phyloP scores from a whole-genome alignment of 1,140 invertebrate genomes.

The Nephotettix cincticeps region DNA sequence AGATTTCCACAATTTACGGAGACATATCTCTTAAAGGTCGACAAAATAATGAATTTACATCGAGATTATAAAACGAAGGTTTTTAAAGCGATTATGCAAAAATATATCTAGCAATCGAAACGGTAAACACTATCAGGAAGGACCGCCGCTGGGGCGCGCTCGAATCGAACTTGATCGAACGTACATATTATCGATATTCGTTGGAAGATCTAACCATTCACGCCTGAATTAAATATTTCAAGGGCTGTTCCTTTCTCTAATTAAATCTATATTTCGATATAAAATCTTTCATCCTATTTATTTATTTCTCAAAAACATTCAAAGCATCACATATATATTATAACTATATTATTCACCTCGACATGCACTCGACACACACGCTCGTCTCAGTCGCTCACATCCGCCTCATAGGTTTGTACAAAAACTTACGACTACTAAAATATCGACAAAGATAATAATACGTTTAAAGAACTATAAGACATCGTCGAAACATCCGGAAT shows the following conservation, averaged over 20 bases:
- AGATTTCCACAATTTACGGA: constrained; percentile 15
- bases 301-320: constrained; percentile 27
- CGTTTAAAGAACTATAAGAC: constrained; percentile 16
- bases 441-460: constrained; percentile 24
- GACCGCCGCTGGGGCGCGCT: too few species aligned
- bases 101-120: constrained; percentile 25
- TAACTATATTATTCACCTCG: constrained; percentile 23
- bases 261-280: constrained; percentile 30
- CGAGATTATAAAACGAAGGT: constrained; percentile 24
- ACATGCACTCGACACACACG: constrained; percentile 16
- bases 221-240: constrained; percentile 6
- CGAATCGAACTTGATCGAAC: not conserved
- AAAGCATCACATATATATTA: constrained; percentile 30
- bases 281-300: constrained; percentile 29
- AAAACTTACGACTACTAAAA: constrained; percentile 31
- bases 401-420: constrained; percentile 23
- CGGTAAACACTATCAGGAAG: constrained; percentile 5
- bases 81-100: constrained; percentile 24
- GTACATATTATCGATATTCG: constrained; percentile 17
- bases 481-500: constrained; percentile 8
- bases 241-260: constrained; percentile 24
- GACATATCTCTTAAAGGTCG: constrained; percentile 2
- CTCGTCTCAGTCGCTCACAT: not conserved
- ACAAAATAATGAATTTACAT: constrained; percentile 20
- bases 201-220: constrained; percentile 19